Evolutionary conservation across 2,888 invertebrate genomes (phyloP).

Genomic region (Suillia variegata): DNA sequence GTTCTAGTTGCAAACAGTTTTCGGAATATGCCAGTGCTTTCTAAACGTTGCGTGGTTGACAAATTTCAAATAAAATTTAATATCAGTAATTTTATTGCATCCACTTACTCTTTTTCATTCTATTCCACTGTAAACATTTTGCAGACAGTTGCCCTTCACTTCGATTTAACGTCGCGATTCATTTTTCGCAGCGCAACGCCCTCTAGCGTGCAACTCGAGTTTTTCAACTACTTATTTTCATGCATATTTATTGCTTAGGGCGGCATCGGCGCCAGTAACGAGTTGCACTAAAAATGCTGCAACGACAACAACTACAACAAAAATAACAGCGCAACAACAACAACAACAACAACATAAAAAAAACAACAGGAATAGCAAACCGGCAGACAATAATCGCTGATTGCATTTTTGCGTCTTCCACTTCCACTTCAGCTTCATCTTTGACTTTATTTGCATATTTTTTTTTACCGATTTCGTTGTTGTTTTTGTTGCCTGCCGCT

Average conservation of each 20-base stretch:
- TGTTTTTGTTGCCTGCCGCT: background rate
- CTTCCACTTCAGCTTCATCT: slow-evolving; percentile 20
- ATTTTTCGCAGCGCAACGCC: slow-evolving; percentile 15
- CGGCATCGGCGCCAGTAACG: slow-evolving; percentile 4
- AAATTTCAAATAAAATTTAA: no score
- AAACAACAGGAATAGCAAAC: background rate
- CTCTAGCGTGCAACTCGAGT: slow-evolving; percentile 19
- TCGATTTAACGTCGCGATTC: no score
- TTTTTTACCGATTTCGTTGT: slow-evolving; percentile 7
- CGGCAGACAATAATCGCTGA: slow-evolving; percentile 32
- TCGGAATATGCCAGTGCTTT: no score
- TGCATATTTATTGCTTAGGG: background rate
- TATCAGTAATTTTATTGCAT: no score
- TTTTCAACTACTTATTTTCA: slow-evolving; percentile 4
- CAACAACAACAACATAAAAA: slow-evolving; percentile 9
- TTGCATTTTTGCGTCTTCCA: slow-evolving; percentile 28
- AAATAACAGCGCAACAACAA: no score
- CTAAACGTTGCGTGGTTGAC: no score
- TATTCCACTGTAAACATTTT: no score
- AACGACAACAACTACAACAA: background rate
- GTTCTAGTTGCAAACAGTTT: no score
- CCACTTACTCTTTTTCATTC: no score
- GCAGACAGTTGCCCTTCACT: no score
- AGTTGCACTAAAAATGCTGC: background rate
- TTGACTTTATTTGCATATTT: slow-evolving; percentile 7